phyloP scores from a whole-genome alignment of 2,797 vertebrate genomes.

The Diplodus sargus region DNA sequence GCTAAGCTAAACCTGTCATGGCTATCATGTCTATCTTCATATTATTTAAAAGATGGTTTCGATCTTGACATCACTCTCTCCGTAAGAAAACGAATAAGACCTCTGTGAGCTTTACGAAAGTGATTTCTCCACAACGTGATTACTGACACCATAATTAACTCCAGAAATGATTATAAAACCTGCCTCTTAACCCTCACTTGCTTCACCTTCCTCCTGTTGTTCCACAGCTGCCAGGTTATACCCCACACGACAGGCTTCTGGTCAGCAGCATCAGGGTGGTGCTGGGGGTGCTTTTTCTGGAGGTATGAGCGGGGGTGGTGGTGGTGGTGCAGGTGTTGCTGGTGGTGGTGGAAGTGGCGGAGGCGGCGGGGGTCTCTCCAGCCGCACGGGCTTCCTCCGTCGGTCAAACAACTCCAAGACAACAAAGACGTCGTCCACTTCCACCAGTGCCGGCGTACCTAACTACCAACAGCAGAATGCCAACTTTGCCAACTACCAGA shows the following conservation, averaged over 20 bases:
- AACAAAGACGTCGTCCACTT: slow-evolving; percentile 78
- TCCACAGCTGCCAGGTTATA: slow-evolving; percentile 77
- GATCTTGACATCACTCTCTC: background rate
- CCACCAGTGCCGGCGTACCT: slow-evolving; percentile 30
- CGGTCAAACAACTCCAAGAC: slow-evolving; percentile 82
- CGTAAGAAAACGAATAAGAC: too few species aligned
- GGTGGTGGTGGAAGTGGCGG: slow-evolving; percentile 49
- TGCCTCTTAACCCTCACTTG: background rate
- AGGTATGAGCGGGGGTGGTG: slow-evolving; percentile 37
- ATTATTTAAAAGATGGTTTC: background rate
- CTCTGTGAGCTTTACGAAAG: background rate
- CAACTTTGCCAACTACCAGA: slow-evolving; percentile 91
- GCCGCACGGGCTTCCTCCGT: slow-evolving; percentile 91
- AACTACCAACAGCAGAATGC: slow-evolving; percentile 84
- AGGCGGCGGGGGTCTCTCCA: slow-evolving; percentile 82
- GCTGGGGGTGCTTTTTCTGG: slow-evolving; percentile 50
- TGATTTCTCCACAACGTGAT: background rate
- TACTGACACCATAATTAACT: background rate
- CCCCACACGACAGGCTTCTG: slow-evolving; percentile 70
- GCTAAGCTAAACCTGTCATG: background rate
- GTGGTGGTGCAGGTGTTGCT: slow-evolving; percentile 66
- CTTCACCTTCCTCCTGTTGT: slow-evolving; percentile 1
- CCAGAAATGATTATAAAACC: background rate
- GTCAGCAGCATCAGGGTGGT: slow-evolving; percentile 59
- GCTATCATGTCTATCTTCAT: background rate